These are phyloP conservation scores for Gnathonemus echidnorhynchus DNA, from an alignment of 2,113 vertebrate species.

Conservation along the genomic window DNA sequence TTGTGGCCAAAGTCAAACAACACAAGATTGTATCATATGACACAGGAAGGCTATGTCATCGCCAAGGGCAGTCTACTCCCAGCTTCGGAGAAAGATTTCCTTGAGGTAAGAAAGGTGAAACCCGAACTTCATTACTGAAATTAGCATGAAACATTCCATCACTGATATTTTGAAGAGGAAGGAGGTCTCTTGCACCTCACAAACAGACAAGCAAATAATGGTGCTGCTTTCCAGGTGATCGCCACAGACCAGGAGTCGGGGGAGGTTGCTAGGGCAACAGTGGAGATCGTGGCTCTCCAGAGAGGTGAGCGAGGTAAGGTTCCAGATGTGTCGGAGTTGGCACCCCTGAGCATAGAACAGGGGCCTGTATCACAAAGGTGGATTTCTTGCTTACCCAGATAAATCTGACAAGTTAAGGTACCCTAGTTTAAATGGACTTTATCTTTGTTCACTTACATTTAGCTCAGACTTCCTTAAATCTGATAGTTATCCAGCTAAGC, in stretches of 20 bases:
- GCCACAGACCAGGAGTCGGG: slow-evolving; percentile 58
- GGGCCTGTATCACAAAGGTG: no score
- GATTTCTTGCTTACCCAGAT: no score
- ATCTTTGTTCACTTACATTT: no score
- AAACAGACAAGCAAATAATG: not conserved
- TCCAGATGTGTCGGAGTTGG: no score
- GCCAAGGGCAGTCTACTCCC: slow-evolving; percentile 49
- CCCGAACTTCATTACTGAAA: not conserved
- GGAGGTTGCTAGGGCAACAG: slow-evolving; percentile 42
- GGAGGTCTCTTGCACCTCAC: not conserved
- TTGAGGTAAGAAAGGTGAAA: slow-evolving; percentile 53
- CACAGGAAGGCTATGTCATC: slow-evolving; percentile 56
- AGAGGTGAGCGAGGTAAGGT: slow-evolving; percentile 57
- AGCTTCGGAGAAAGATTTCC: slow-evolving; percentile 50
- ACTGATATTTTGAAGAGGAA: not conserved
- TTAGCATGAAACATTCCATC: not conserved
- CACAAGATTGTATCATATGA: slow-evolving; percentile 56
- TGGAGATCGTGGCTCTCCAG: slow-evolving; percentile 56
- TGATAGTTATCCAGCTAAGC: no score
- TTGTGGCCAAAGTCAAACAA: slow-evolving; percentile 49
- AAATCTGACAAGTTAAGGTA: no score
- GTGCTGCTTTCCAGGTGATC: slow-evolving; percentile 32
- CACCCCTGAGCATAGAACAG: no score
- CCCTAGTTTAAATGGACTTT: no score
- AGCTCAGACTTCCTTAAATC: no score